Percentiles rank a stretch among this genome's conserved stretches.
Conservation (phyloP, 2,797 vertebrate species). For the Buceros bicornis region DNA sequence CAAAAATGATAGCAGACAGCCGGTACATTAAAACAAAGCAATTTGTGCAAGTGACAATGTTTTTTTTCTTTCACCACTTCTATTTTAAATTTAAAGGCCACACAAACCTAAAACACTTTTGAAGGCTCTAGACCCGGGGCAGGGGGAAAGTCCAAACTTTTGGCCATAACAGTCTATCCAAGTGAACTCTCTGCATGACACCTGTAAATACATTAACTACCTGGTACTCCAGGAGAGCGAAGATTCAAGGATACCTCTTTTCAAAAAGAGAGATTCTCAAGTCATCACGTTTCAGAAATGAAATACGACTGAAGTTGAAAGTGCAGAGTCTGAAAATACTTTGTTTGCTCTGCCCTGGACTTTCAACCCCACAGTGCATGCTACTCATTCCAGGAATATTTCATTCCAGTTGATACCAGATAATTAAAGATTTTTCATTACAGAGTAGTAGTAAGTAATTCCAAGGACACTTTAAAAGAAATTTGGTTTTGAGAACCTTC, state of each 20-base stretch:
- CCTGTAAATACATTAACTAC: neutral
- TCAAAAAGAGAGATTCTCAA: neutral
- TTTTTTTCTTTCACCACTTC: neutral
- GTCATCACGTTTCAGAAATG: neutral
- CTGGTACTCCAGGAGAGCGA: neutral
- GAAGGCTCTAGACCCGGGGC: neutral
- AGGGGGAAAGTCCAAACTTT: neutral
- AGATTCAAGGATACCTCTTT: neutral
- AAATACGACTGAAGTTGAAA: neutral
- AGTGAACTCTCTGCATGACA: neutral
- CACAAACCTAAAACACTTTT: neutral
- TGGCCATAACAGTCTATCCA: neutral
- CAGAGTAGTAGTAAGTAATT: neutral
- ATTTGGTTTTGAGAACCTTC: neutral
- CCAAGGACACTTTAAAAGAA: neutral
- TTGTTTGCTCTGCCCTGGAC: constrained; percentile 55
- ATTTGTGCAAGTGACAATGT: neutral
- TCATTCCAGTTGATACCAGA: neutral
- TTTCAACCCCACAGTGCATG: neutral
- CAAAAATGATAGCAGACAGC: neutral
- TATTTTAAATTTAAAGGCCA: neutral
- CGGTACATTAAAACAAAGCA: neutral
- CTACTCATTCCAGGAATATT: constrained; percentile 38
- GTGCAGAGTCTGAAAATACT: constrained; percentile 15
- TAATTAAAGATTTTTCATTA: neutral